phyloP scores from a whole-genome alignment of 2,113 vertebrate species.

The Platichthys flesus region DNA sequence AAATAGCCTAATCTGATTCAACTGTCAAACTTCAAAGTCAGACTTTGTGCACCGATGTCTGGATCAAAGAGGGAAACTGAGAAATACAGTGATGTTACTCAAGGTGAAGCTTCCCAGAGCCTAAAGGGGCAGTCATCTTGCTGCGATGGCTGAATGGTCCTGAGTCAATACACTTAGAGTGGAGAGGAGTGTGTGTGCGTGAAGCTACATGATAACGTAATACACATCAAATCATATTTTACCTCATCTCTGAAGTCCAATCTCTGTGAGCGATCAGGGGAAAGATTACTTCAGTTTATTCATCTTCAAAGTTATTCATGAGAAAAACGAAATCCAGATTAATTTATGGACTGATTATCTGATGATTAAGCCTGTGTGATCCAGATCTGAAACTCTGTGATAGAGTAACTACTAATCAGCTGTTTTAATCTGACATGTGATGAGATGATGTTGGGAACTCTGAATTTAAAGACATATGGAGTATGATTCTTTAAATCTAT shows the following conservation, averaged over 20 bases:
- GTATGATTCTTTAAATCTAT: neutral
- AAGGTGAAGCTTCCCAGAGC: neutral
- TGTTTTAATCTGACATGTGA: no score
- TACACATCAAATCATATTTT: neutral
- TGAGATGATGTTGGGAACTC: neutral
- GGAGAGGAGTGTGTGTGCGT: neutral
- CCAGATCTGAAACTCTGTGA: neutral
- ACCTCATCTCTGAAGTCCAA: neutral
- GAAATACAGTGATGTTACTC: neutral
- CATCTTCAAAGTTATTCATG: neutral
- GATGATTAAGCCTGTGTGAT: neutral
- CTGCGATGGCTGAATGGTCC: neutral
- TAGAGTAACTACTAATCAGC: neutral
- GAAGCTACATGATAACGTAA: neutral
- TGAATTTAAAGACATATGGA: no score
- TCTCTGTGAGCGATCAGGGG: neutral
- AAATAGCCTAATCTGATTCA: no score
- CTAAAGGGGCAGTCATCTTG: conserved; percentile 1
- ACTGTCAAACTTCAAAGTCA: no score
- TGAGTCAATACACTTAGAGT: neutral
- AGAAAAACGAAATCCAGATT: conserved; percentile 4
- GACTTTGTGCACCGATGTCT: conserved; percentile 3
- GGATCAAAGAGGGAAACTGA: neutral
- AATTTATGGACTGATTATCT: neutral
- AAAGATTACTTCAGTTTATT: neutral